A percentile compares a stretch with the other conserved stretches of the same genome.
phyloP scores from a whole-genome alignment of 53 echinoderm and acorn worm species.

The Apostichopus leukothele region DNA sequence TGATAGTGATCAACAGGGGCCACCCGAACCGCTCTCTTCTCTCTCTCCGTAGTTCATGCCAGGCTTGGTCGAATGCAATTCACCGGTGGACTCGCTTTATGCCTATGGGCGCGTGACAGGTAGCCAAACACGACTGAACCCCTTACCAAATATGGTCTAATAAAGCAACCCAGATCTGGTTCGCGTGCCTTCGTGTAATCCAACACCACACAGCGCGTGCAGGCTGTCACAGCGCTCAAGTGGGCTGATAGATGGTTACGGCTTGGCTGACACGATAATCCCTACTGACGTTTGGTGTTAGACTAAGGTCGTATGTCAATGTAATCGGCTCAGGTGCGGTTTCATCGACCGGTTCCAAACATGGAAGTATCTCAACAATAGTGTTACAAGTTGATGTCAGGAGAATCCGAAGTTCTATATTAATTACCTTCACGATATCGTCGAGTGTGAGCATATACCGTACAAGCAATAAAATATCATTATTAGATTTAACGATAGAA shows the following conservation, averaged over 20 bases:
- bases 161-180: constrained; percentile 32
- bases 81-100: background rate
- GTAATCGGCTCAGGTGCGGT: background rate
- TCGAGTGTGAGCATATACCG: too few species aligned
- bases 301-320: constrained; percentile 29
- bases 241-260: constrained; percentile 29
- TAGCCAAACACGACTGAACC: constrained; percentile 45
- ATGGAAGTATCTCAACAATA: too few species aligned
- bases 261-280: constrained; percentile 42
- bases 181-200: constrained; percentile 49
- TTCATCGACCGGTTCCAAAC: too few species aligned
- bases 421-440: too few species aligned
- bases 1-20: background rate
- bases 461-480: too few species aligned
- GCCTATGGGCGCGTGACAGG: constrained; percentile 46
- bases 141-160: constrained; percentile 48
- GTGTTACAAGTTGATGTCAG: too few species aligned
- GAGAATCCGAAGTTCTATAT: too few species aligned
- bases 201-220: constrained; percentile 39
- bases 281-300: constrained; percentile 9
- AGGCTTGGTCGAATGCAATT: background rate
- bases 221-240: constrained; percentile 27
- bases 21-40: background rate
- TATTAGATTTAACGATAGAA: too few species aligned
- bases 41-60: background rate